Evolutionary conservation across 2,113 vertebrate genomes (phyloP), one percentile per base, ranked within the genome.

Genomic region (Centropristis striata): DNA sequence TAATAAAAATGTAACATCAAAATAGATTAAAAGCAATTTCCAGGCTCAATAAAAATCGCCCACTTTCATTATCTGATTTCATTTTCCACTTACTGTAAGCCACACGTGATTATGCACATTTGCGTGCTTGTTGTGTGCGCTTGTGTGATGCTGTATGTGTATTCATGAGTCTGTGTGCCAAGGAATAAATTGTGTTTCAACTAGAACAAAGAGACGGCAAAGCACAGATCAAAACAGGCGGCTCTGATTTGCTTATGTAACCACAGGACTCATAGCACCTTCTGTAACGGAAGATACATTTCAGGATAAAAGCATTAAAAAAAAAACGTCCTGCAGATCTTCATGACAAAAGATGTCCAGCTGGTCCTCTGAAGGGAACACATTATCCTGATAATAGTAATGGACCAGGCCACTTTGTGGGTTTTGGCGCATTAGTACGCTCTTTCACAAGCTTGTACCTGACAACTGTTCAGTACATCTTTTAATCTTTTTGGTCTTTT

Each of bases 281-380:
- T 81, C 8, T 39, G 54, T 41, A 32, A 42, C 1, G 20, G 63
- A 82, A 78, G 67, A 76, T 59, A 75, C 80, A 85, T 86, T 72
- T 87, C 32, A 44, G 84, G 89, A 94, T 92, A 90, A 94, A 95
- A 88, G 88, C 84, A 67, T 4, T 32, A 32, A 32, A 86, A 58
- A 50, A 71, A 74, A 81, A 28, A 80, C 82, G 86, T 87, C 44
- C 61, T 77, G 82, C 65, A 61, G 41, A 94, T 95, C 92, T 94
- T 84, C 87, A 95, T 90, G 64, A 94, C 86, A 94, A 95, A 91
- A 85, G 90, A 69, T 39, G 60, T 32, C 78, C 88, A 90, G 86
- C 84, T 88, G 89, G 89, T 82, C 70, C 55, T 84, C 83, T 89
- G 87, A 87, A 70, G 78, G 47, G 78, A 77, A 55, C 75, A 73